Percentiles rank a stretch among this genome's conserved stretches.
These are phyloP conservation scores for Ondatra zibethicus DNA, from an alignment of 2,113 vertebrate species.

Conservation along the genomic window DNA sequence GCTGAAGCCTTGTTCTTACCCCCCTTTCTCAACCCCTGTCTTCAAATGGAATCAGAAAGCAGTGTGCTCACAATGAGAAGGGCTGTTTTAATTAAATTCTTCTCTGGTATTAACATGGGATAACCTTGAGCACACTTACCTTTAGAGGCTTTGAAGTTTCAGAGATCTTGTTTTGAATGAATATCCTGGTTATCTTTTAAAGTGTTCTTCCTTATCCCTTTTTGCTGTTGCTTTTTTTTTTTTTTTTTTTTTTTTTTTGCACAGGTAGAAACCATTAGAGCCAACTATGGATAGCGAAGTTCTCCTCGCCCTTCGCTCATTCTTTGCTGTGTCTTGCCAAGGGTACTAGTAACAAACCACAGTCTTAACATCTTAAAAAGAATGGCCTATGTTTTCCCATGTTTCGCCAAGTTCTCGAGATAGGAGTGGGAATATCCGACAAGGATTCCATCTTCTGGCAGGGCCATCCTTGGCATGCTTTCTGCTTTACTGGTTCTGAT, in stretches of 20 bases:
- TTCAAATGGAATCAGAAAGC: not conserved
- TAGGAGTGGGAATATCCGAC: not conserved
- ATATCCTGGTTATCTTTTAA: not conserved
- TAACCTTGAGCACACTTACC: not conserved
- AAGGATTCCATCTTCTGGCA: not conserved
- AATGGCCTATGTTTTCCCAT: not conserved
- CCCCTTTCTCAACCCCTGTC: not conserved
- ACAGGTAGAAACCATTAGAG: not conserved
- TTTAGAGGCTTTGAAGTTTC: not conserved
- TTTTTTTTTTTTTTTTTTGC: no score
- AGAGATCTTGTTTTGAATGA: not conserved
- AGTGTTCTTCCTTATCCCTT: not conserved
- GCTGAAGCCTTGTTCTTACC: not conserved
- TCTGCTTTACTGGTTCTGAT: conserved; percentile 12
- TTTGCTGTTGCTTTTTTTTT: not conserved
- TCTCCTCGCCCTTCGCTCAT: not conserved
- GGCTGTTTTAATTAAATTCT: not conserved
- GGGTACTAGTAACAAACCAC: not conserved
- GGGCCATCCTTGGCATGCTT: not conserved
- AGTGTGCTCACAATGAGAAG: not conserved
- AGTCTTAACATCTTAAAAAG: not conserved
- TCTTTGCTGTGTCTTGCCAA: not conserved
- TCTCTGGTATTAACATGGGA: not conserved
- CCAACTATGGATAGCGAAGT: not conserved
- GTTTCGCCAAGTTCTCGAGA: not conserved